Conservation (phyloP, 2,113 vertebrate species). For the Patagioenas fasciata region DNA sequence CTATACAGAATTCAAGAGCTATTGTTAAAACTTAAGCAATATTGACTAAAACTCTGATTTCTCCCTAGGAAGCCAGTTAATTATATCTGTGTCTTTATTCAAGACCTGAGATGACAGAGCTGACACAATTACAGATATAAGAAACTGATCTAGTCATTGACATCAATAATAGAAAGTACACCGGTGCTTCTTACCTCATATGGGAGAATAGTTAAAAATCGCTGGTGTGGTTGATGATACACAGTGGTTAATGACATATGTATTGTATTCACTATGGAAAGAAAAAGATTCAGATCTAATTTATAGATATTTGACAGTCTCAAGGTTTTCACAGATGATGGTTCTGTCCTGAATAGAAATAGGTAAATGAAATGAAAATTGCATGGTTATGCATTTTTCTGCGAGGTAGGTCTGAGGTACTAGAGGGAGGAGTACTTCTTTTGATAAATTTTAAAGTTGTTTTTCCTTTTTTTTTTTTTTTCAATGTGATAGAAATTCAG, state of each 20-base stretch:
- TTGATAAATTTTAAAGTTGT: background rate
- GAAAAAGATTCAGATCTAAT: background rate
- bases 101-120: background rate
- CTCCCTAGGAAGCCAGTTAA: conserved; percentile 15
- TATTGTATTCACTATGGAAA: background rate
- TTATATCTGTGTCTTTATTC: conserved; percentile 1
- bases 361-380: background rate
- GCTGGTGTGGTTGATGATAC: background rate
- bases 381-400: background rate
- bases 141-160: background rate
- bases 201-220: background rate
- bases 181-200: background rate
- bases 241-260: background rate
- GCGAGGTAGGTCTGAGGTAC: background rate
- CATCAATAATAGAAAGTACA: background rate
- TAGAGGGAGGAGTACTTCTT: rapidly evolving
- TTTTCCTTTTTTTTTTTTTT: background rate
- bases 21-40: conserved; percentile 25
- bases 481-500: background rate
- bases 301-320: background rate
- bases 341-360: background rate
- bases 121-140: background rate
- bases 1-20: background rate
- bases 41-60: conserved; percentile 42
- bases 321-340: background rate